Percentiles rank a stretch among this genome's conserved stretches.
These are phyloP conservation scores for Vidua macroura DNA, from an alignment of 2,113 vertebrate species.

Conservation along the genomic window DNA sequence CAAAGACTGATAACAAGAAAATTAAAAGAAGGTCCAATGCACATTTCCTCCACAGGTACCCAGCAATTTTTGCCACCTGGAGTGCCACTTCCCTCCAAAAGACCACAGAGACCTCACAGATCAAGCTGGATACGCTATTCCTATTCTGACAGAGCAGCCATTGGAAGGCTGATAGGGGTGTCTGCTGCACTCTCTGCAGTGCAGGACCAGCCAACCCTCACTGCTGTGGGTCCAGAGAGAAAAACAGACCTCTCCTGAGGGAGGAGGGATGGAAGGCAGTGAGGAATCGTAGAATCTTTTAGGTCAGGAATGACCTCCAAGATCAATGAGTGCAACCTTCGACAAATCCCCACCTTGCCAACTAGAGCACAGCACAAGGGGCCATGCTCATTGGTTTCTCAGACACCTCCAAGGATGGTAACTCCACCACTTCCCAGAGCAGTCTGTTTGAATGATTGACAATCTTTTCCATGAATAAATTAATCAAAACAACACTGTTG, in stretches of 20 bases:
- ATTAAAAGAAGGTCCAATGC: background rate
- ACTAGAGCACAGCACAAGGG: background rate
- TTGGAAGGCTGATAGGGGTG: background rate
- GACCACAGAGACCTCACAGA: background rate
- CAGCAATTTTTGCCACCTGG: background rate
- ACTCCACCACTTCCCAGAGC: background rate
- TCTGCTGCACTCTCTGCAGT: background rate
- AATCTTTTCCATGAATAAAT: background rate
- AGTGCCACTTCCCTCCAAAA: background rate
- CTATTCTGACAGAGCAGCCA: background rate
- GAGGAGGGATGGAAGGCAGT: background rate
- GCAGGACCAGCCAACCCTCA: background rate
- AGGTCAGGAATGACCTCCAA: background rate
- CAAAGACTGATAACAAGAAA: background rate
- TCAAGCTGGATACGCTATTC: background rate
- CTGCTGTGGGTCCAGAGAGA: background rate
- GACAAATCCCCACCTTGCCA: background rate
- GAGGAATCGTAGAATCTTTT: background rate
- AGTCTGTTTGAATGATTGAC: background rate
- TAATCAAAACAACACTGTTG: background rate
- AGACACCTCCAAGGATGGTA: background rate
- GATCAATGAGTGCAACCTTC: background rate
- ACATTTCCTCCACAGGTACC: background rate
- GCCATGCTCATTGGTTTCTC: background rate
- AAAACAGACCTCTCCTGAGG: background rate